Base-by-base conservation (phyloP, 2,888 invertebrate genomes). In the Cephus nigrinus region DNA sequence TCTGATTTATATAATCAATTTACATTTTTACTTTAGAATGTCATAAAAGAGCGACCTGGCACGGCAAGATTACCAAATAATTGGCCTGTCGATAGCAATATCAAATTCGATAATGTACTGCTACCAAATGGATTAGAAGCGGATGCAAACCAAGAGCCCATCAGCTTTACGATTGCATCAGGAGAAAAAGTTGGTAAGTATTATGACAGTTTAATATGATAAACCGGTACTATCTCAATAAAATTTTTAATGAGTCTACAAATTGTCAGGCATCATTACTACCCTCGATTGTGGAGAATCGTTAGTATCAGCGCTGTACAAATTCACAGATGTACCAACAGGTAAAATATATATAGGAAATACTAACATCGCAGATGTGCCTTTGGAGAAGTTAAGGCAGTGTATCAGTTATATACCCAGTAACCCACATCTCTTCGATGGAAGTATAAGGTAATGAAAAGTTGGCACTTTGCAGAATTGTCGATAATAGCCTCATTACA, bases 81-180 rank as follows among this genome's bases (percentile, higher is more conserved):
- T 73, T 87, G 87, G 87, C 86, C 85, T 15, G 74, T 76, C n/a
- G 83, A 85, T 55, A 83, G 83, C 31, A 84, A 83, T 77, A 80
- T 87, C 15, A 84, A 83, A 75, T 87, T 86, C 75, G 80, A 84
- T n/a, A 84, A 85, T 55, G 87, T 87, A 36, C 73, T 81, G 12
- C 76, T 87, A 1, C 73, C 75, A 36, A 82, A 74, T 73, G 80
- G 73, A 15, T 72, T 31, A 12, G 55, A 68, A 11, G 36, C 31
- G 11, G 72, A 83, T 72, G 81, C 85, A 1, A 79, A 81, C 12
- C 77, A 80, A n/a, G 84, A 83, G 33, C 82, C 83, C 1, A 68
- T 85, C 15, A 84, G 82, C 40, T 85, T 86, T 12, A 68, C 78
- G 23, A 79, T 86, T 35, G 76, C 79, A 32, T 75, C 85, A 23